These are phyloP conservation scores for Yoshiicerus persimilis DNA, from an alignment of 1,140 invertebrate species.

Conservation along the genomic window DNA sequence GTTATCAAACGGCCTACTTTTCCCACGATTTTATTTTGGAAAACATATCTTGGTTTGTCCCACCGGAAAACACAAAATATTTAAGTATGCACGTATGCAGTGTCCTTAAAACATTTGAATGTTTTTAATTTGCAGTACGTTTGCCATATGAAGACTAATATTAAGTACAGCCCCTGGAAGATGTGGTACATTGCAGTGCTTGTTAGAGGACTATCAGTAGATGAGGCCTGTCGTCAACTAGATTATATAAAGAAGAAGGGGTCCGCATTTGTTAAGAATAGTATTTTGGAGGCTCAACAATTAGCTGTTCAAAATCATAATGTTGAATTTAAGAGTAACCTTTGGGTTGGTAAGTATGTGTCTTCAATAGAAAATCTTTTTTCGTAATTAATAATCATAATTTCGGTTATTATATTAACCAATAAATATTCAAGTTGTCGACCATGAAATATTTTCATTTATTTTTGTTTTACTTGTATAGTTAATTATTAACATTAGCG, in stretches of 20 bases:
- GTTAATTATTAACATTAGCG: conserved; percentile 31
- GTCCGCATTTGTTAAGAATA: conserved; percentile 73
- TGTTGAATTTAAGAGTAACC: conserved; percentile 92
- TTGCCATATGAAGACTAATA: conserved; percentile 75
- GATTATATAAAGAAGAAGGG: conserved; percentile 83
- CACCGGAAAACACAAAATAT: too few relatives aligned
- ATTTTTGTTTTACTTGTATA: conserved; percentile 7
- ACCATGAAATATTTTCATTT: not conserved
- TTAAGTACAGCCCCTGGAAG: conserved; percentile 88
- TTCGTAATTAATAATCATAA: too few relatives aligned
- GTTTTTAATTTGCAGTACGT: conserved; percentile 67
- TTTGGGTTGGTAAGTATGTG: conserved; percentile 85
- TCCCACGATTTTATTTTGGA: too few relatives aligned
- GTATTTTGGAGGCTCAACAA: conserved; percentile 83
- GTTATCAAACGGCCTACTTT: too few relatives aligned
- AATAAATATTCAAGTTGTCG: too few relatives aligned
- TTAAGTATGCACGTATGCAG: too few relatives aligned
- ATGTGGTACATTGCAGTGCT: conserved; percentile 87
- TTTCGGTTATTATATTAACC: too few relatives aligned
- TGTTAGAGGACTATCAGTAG: conserved; percentile 86
- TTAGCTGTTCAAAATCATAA: conserved; percentile 84
- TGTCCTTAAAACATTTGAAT: not conserved
- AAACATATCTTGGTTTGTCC: too few relatives aligned
- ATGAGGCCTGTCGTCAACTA: conserved; percentile 90
- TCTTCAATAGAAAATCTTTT: not conserved